Conservation (phyloP, 2,113 vertebrate species). For the Anhinga rufa region DNA sequence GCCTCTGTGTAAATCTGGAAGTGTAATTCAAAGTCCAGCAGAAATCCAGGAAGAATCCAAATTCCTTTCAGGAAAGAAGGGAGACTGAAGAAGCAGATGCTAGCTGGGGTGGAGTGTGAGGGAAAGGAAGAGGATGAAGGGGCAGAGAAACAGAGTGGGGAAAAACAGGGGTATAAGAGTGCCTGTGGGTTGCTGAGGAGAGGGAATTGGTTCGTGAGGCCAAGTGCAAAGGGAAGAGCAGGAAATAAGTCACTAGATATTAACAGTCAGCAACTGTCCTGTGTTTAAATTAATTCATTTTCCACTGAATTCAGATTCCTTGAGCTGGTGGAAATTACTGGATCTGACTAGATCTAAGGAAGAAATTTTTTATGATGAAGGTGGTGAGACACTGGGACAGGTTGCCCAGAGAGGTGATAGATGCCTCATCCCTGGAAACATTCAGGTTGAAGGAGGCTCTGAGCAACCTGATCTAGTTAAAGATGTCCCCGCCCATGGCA, state of each 20-base stretch:
- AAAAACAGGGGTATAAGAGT: background rate
- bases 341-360: background rate
- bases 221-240: background rate
- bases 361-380: background rate
- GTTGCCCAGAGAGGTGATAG: background rate
- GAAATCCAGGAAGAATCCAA: background rate
- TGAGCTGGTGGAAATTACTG: background rate
- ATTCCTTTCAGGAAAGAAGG: background rate
- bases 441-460: background rate
- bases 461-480: background rate
- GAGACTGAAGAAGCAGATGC: background rate
- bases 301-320: background rate
- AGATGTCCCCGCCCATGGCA: background rate
- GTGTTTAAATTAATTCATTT: background rate
- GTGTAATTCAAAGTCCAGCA: background rate
- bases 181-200: background rate
- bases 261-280: background rate
- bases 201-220: background rate
- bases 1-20: background rate
- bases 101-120: background rate
- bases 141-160: background rate
- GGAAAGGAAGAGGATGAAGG: background rate
- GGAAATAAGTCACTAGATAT: background rate
- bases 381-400: background rate
- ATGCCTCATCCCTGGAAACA: background rate